Base-by-base conservation (phyloP, 2,797 vertebrate genomes). In the Gobionotothen gibberifrons region DNA sequence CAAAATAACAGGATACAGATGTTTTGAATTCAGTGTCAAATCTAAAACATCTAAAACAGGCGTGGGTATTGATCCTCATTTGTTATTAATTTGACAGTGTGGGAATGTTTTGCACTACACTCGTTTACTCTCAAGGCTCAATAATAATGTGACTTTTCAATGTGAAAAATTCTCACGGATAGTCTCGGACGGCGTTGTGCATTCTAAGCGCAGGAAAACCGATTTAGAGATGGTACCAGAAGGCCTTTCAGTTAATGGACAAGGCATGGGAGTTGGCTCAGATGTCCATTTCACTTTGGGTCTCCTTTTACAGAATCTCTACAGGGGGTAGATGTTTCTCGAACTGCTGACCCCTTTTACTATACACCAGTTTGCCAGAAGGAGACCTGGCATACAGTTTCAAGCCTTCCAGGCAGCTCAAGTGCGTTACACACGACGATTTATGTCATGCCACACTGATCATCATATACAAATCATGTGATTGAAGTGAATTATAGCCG, bases 271-370 rank as follows among this genome's bases (percentile, higher is more conserved):
- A 54, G 39, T 85, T 92, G 84, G 74, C 76, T 84, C 86, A 85
- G 89, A 85, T 89, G 89, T 88, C 78, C 74, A 48, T 72, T 82
- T 85, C 55, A 72, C 56, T 86, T 88, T 79, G 66, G 69, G 67
- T 84, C 75, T 92, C 87, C 69, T 78, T 90, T 90, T 89, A 85
- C 86, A 81, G 79, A 81, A 78, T 74, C 84, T 69, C 88, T 26
- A 22, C 79, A 62, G 85, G 87, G 79, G 80, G 79, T 75, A 9
- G 76, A 56, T 86, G 78, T 74, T 81, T 57, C 51, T 70, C 69
- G 44, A 48, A 70, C 65, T 56, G 43, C 58, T 59, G 52, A 70
- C 56, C n/a, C 9, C 1, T 69, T 52, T 59, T 46, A 36, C 72
- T 75, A 44, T 84, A 74, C 76, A 76, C 84, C 74, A 49, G 55